These are phyloP conservation scores for Vidua macroura DNA, from an alignment of 2,113 vertebrate species.

Conservation along the genomic window DNA sequence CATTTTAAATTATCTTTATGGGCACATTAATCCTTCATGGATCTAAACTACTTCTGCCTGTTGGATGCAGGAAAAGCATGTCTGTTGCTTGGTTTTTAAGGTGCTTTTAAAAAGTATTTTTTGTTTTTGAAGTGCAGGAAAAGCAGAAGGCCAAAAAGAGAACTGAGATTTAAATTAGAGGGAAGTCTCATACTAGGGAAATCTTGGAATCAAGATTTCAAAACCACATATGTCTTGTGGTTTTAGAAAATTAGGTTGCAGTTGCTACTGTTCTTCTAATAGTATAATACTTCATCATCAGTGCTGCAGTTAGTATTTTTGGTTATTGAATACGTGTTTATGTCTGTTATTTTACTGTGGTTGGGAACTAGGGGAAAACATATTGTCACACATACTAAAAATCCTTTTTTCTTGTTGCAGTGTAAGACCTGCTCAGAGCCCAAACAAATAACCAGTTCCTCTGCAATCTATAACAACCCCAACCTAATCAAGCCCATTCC, in stretches of 20 bases:
- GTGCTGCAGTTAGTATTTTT: background rate
- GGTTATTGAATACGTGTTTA: background rate
- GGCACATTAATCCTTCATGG: background rate
- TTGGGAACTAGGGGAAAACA: background rate
- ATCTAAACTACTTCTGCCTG: background rate
- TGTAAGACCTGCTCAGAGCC: slow-evolving; percentile 88
- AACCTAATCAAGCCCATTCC: slow-evolving; percentile 96
- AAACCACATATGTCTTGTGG: background rate
- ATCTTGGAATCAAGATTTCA: background rate
- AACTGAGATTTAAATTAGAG: background rate
- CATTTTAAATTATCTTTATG: background rate
- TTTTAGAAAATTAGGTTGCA: background rate
- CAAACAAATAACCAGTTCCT: slow-evolving; percentile 90
- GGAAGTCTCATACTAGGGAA: background rate
- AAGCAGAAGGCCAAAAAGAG: background rate
- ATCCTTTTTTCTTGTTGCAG: slow-evolving; percentile 62
- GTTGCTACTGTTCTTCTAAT: background rate
- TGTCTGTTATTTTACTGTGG: background rate
- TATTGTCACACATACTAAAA: background rate
- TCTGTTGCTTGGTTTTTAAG: background rate
- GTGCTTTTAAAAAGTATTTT: background rate
- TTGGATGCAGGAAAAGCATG: background rate
- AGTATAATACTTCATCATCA: background rate
- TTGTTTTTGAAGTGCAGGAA: background rate
- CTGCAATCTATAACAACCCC: slow-evolving; percentile 85